Evolutionary conservation across 2,888 invertebrate genomes (phyloP).

Genomic region (Anodontia alba): DNA sequence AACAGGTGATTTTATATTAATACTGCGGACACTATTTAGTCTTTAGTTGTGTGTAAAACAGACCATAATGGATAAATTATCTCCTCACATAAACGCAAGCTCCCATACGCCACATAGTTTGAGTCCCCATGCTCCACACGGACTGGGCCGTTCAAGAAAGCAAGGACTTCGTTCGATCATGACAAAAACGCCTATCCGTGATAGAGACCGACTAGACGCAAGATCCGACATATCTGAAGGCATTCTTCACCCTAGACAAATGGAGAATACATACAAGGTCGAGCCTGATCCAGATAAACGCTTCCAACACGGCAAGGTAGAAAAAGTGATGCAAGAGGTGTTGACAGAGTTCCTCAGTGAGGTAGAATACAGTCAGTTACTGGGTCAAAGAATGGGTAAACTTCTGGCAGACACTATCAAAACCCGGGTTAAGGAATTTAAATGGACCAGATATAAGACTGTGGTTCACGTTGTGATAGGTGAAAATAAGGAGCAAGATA

Average conservation of each 20-base stretch:
- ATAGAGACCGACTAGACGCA: conserved; percentile 32
- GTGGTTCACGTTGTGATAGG: conserved; percentile 71
- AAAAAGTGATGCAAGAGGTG: conserved; percentile 59
- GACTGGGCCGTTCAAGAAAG: not conserved
- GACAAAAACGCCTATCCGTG: conserved; percentile 54
- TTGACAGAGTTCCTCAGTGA: conserved; percentile 58
- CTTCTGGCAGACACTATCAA: conserved; percentile 66
- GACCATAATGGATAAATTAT: conserved; percentile 7
- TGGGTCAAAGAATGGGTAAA: conserved; percentile 62
- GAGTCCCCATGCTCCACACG: not conserved
- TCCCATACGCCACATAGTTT: not conserved
- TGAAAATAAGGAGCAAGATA: conserved; percentile 66
- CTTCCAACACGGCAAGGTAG: conserved; percentile 58
- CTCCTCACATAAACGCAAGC: not conserved
- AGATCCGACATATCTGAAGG: conserved; percentile 43
- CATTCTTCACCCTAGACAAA: conserved; percentile 26
- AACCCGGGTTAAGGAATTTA: conserved; percentile 65
- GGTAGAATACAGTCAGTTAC: conserved; percentile 61
- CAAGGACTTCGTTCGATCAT: conserved; percentile 31
- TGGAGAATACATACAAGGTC: conserved; percentile 66
- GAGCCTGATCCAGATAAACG: conserved; percentile 57
- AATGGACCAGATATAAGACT: conserved; percentile 67
- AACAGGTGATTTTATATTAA: no score
- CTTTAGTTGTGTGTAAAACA: no score
- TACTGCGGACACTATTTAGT: no score